Conservation (phyloP, 2,797 vertebrate species). For the Lutjanus argentimaculatus region DNA sequence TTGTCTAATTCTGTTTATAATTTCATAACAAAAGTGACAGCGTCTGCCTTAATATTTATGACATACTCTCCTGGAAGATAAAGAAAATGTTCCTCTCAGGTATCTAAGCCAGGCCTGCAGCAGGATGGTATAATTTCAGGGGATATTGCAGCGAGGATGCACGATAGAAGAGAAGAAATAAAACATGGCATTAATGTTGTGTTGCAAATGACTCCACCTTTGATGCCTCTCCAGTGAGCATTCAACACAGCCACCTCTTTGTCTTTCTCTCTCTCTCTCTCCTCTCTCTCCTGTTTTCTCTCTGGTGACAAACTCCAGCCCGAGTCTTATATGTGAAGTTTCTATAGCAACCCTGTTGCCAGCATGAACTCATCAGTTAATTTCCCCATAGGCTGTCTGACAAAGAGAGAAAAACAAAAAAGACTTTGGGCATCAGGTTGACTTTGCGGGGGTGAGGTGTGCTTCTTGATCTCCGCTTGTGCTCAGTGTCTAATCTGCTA, state of each 20-base stretch:
- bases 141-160: constrained; percentile 28
- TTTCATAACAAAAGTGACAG: constrained; percentile 34
- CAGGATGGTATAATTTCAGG: constrained; percentile 17
- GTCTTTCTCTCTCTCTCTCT: constrained; percentile 30
- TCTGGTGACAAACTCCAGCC: constrained; percentile 73
- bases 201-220: constrained; percentile 70
- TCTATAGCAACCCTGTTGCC: constrained; percentile 82
- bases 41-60: constrained; percentile 51
- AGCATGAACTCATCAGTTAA: constrained; percentile 80
- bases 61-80: constrained; percentile 23
- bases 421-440: constrained; percentile 64
- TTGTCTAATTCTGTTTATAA: constrained; percentile 53
- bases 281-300: constrained; percentile 45
- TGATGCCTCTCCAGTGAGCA: constrained; percentile 70
- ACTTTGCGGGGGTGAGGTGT: constrained; percentile 64
- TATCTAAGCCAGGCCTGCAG: constrained; percentile 23
- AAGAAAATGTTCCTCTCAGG: constrained; percentile 30
- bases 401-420: constrained; percentile 67
- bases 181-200: constrained; percentile 64
- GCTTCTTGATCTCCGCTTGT: constrained; percentile 35
- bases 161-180: constrained; percentile 51
- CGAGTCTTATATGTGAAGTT: constrained; percentile 79
- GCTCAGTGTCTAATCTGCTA: constrained; percentile 54
- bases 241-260: constrained; percentile 61
- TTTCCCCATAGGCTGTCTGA: constrained; percentile 79